Base-by-base conservation (phyloP, 2,797 vertebrate genomes). In the Malurus splendens region DNA sequence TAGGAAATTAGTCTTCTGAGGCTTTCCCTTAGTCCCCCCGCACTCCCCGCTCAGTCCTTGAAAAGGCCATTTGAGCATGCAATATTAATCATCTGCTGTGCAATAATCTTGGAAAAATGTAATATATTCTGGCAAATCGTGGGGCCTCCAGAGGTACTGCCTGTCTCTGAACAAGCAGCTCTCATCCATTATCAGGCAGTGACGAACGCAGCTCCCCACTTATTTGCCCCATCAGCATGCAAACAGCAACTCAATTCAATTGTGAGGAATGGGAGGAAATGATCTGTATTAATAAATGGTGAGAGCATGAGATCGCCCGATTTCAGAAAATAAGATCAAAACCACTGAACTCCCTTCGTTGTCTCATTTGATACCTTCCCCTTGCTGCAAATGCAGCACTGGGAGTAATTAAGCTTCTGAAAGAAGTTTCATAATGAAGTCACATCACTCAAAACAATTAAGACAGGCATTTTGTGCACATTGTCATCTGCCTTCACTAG, bases 381-480 rank as follows among this genome's bases (percentile, higher is more conserved):
- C 86, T 82, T 60, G 28, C 86, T 89, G 62, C 59, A 80, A 92
- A 88, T 56, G 88, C 59, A 93, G 90, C 82, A 52, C 83, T 92
- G 94, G 90, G 94, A 93, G 89, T 95, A 96, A 96, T 96, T 96
- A 96, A 92, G 81, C 41, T 90, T 75, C 86, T 93, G 90, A 91
- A 87, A 72, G 57, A 92, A 87, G 90, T 92, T 95, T 92, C 82
- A 70, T 86, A 91, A 87, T 80, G 73, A 96, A 94, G 78, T 41
- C 93, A 77, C 72, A 92, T 94, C 94, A 90, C 84, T 92, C 92
- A 73, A 95, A 96, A 95, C 78, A 96, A 95, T 96, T 94, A 95
- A 91, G 82, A 66, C 81, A 92, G 95, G 95, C 80, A 94, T 95
- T 96, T 94, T 96, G 73, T 94, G 75, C 71, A 93, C 77, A 84